Percentiles rank a stretch among this genome's conserved stretches.
These are phyloP conservation scores for Azemiops feae DNA, from an alignment of 2,113 vertebrate species.

Conservation along the genomic window DNA sequence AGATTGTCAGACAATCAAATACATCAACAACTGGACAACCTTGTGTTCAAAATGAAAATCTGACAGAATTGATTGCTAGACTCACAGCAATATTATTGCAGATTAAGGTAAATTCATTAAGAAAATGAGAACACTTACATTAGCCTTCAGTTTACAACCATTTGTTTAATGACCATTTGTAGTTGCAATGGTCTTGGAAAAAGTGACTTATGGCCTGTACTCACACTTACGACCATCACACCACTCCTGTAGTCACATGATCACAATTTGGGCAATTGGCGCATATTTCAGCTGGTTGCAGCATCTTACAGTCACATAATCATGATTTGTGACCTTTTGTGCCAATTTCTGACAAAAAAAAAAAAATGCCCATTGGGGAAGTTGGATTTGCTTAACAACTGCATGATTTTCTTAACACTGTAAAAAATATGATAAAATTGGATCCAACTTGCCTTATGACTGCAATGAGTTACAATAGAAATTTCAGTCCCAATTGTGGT, in stretches of 20 bases:
- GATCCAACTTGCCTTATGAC: not conserved
- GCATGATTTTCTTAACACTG: not conserved
- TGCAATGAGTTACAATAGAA: not conserved
- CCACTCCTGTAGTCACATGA: not conserved
- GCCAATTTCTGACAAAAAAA: not conserved
- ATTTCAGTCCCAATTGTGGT: not conserved
- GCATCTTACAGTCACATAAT: not conserved
- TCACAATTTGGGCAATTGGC: not conserved
- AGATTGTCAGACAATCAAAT: conserved; percentile 84
- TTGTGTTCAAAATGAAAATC: conserved; percentile 80
- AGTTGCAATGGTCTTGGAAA: not conserved
- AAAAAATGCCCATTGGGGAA: not conserved
- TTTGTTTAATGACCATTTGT: not conserved
- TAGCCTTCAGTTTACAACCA: not conserved
- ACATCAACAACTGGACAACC: conserved; percentile 77
- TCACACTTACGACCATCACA: not conserved
- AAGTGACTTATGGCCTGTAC: not conserved
- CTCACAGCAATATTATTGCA: conserved; percentile 94
- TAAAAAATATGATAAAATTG: not conserved
- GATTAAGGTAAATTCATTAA: conserved; percentile 82
- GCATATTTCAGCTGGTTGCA: not conserved
- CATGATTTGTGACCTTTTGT: not conserved
- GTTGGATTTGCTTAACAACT: not conserved
- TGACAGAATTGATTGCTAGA: conserved; percentile 88
- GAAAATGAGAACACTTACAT: not conserved